Base-by-base conservation (phyloP, 2,888 invertebrate species). In the Drosophila setosimentum region DNA sequence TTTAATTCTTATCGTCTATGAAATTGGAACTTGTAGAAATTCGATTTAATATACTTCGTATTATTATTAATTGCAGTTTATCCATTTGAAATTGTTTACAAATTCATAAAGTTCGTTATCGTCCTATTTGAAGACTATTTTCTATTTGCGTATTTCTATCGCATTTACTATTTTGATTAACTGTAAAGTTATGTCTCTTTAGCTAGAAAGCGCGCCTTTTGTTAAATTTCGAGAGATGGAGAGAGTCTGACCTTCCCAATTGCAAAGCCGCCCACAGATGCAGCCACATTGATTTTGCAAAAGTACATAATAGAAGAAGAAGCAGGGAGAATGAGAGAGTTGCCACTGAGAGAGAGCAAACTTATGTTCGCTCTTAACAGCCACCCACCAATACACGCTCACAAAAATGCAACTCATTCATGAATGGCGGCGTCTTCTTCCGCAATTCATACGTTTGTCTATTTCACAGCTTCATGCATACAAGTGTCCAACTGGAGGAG, bases 241-340 rank as follows among this genome's bases (percentile, higher is more conserved):
- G 51, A 32, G 55, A 32, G 51, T 53, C 45, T 84, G 83, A 82
- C 83, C 88, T 87, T 87, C 80, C 72, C 66, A 57, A 54, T 35
- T 32, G 55, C 48, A 54, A 51, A 48, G 54, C 45, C 45, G 53
- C 65, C 58, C 67, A 73, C 40, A 64, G 55, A 62, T 45, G 64
- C 45, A 55, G 50, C 59, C 82, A 83, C 82, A 83, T 83, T 83
- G 84, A 89, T 84, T 84, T 87, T 75, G 76, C 72, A 67, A 68
- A 59, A 45, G 42, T 42, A 48, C 64, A 50, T 49, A 33, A 35
- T n/a, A 49, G 21, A 45, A 32, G 27, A 37, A 45, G 58, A 48
- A 49, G 45, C 54, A 37, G 33, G 48, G 55, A 55, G 27, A n/a
- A 13, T 5, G 27, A 37, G 7, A 27, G 27, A n/a, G 55, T 16